Evolutionary conservation across 1,140 invertebrate genomes (phyloP).

Genomic region (Lithobius niger): DNA sequence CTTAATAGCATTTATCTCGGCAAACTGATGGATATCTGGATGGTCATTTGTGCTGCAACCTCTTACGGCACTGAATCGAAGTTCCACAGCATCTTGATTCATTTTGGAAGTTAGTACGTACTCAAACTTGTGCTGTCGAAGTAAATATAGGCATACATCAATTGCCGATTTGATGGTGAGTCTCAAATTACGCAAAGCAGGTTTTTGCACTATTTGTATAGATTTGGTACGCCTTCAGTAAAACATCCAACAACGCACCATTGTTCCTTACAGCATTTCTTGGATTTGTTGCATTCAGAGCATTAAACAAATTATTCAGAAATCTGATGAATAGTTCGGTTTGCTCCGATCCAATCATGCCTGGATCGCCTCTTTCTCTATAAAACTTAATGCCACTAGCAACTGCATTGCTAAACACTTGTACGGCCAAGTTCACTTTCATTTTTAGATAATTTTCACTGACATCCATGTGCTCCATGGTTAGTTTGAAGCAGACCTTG

Average conservation of each 20-base stretch:
- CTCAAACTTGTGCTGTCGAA: background rate
- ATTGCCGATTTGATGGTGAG: background rate
- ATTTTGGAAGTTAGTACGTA: background rate
- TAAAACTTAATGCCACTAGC: too few species aligned
- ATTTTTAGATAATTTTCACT: too few species aligned
- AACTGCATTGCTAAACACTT: too few species aligned
- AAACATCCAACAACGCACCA: background rate
- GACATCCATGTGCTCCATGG: too few species aligned
- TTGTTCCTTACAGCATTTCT: background rate
- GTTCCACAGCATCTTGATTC: conserved; percentile 3
- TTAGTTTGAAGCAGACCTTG: background rate
- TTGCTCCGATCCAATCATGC: background rate
- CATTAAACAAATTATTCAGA: background rate
- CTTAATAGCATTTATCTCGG: background rate
- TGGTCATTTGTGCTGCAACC: background rate
- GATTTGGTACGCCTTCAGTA: background rate
- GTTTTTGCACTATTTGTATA: background rate
- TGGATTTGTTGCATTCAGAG: too few species aligned
- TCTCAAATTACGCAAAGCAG: background rate
- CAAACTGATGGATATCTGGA: background rate
- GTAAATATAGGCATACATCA: conserved; percentile 1
- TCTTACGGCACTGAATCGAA: background rate
- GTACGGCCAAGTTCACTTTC: too few species aligned
- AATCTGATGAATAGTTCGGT: too few species aligned
- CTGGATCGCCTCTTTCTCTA: background rate